Conservation (phyloP, 2,888 invertebrate species). For the Prosopocoilus inquinatus region DNA sequence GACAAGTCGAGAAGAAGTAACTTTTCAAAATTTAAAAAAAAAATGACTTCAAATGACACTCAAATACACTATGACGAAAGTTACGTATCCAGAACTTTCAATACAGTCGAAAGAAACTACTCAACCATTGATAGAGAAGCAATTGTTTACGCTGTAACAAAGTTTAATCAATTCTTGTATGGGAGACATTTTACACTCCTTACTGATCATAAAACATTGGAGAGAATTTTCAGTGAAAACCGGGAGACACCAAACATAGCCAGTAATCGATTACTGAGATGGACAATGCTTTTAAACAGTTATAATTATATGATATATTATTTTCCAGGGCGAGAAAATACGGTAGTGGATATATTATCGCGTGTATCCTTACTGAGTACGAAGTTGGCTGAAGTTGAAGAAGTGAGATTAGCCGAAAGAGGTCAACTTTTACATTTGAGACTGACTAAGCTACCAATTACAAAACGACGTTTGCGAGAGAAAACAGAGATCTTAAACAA, state of each 20-base stretch:
- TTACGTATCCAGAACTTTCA: too few relatives aligned
- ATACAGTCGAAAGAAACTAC: too few relatives aligned
- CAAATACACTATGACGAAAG: too few relatives aligned
- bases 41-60: too few relatives aligned
- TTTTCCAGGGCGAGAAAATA: conserved; percentile 4
- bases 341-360: background rate
- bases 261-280: conserved; percentile 4
- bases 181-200: conserved; percentile 4
- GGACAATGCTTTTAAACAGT: conserved; percentile 13
- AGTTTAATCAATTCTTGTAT: conserved; percentile 14
- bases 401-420: conserved; percentile 6
- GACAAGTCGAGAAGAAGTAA: too few relatives aligned
- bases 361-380: background rate
- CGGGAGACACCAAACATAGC: conserved; percentile 8
- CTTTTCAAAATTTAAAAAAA: too few relatives aligned
- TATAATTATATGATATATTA: conserved; percentile 12
- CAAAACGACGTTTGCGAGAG: background rate
- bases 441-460: too few relatives aligned
- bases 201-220: conserved; percentile 13
- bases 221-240: conserved; percentile 7
- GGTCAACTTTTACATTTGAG: too few relatives aligned
- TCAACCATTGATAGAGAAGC: too few relatives aligned
- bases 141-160: too few relatives aligned
- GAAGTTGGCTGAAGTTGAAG: background rate
- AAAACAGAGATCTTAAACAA: background rate